Evolutionary conservation across 2,113 vertebrate genomes (phyloP), one percentile per base, ranked within the genome.

Genomic region (Hydrolagus affinis): DNA sequence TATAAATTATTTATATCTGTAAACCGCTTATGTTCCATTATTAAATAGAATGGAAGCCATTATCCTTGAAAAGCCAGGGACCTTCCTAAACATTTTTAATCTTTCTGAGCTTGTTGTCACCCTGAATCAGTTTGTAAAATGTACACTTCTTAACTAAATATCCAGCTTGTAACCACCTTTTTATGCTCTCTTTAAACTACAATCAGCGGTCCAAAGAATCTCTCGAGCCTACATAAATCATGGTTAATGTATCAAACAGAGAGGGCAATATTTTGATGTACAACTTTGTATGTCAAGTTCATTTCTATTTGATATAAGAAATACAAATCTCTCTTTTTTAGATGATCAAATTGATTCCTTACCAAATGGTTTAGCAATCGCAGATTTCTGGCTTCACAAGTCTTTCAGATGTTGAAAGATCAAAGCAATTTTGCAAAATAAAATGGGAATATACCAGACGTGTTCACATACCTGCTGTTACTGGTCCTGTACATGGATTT

Each of bases 391-490:
- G 21, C 28, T 83, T 83, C 78, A 68, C 62, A 83, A 64, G 30
- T 28, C 44, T 44, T 44, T 44, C 25, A 25, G 25, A 75, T 75
- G 73, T 75, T 75, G 66, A 32, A 80, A 83, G 62, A 83, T 83
- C 78, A 83, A 83, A 83, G 60, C 62, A 66, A 66, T 77, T 60
- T 28, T 77, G 6, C 75, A 77, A 60, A 68, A 68, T 83, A 66
- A 28, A 83, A 83, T 68, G 64, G 44, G 44, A 64, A 64, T 80
- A 64, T 83, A 83, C 78, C 62, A 83, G 78, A 83, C 62, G 30
- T 25, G 62, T 83, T 95, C 92, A 92, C 96, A 96, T 96, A 98
- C 96, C 96, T 95, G 91, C 90, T 93, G 78, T 87, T 91, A 91
- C 89, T 90, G 91, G 91, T 92, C 92, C 89, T 88, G 92, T 90